These are phyloP conservation scores for Apamea epomidion DNA, from an alignment of 2,888 invertebrate species.

Conservation along the genomic window DNA sequence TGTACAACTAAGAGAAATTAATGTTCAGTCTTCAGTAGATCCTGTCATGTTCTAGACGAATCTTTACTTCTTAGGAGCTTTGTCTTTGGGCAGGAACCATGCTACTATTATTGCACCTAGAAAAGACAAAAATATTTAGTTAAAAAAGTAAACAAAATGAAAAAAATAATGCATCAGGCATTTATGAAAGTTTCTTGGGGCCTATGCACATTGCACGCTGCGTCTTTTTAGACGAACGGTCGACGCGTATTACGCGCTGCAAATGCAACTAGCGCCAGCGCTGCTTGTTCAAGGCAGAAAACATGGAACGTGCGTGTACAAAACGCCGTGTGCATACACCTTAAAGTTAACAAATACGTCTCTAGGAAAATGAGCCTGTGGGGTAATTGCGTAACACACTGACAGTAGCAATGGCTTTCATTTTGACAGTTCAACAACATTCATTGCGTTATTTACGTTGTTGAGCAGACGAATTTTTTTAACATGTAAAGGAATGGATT, in stretches of 20 bases:
- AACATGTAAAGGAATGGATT: too few relatives aligned
- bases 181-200: not conserved
- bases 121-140: conserved; percentile 38
- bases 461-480: too few relatives aligned
- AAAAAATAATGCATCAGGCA: not conserved
- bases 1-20: conserved; percentile 27
- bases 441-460: too few relatives aligned
- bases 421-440: too few relatives aligned
- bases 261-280: not conserved
- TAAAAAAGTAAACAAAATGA: not conserved
- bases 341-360: not conserved
- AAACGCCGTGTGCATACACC: not conserved
- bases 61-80: conserved; percentile 69
- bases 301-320: not conserved
- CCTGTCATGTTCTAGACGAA: not conserved
- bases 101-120: conserved; percentile 82
- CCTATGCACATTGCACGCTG: not conserved
- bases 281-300: not conserved
- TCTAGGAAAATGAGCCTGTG: not conserved
- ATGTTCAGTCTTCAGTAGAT: conserved; percentile 62
- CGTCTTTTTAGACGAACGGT: not conserved
- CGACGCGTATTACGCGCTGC: not conserved
- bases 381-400: too few relatives aligned
- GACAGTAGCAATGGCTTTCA: too few relatives aligned
- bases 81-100: conserved; percentile 84